A percentile compares a stretch with the other conserved stretches of the same genome.
Conservation (phyloP, 2,113 vertebrate species). For the Todiramphus saurophagus region DNA sequence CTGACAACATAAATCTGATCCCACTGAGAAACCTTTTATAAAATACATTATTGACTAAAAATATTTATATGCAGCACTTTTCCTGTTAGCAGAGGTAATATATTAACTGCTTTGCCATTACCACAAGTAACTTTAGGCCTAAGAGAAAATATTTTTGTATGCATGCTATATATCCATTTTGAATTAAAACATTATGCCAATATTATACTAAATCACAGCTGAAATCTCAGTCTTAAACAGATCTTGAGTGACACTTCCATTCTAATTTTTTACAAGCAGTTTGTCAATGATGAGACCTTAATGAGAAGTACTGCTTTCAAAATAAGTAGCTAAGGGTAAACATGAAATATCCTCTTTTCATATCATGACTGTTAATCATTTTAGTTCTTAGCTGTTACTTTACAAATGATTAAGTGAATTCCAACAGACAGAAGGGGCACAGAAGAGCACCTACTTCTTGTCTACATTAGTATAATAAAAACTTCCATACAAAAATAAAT, state of each 20-base stretch:
- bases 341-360: background rate
- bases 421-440: background rate
- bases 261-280: background rate
- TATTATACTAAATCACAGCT: slow-evolving; percentile 26
- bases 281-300: background rate
- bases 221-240: slow-evolving; percentile 18
- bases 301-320: background rate
- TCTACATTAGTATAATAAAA: background rate
- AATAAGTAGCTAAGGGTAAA: background rate
- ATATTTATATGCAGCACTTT: slow-evolving; percentile 74
- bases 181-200: slow-evolving; percentile 49
- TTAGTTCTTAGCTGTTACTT: background rate
- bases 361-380: background rate
- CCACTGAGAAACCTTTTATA: slow-evolving; percentile 59
- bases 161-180: slow-evolving; percentile 31
- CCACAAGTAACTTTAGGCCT: slow-evolving; percentile 10
- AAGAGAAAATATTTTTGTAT: slow-evolving; percentile 38
- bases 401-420: background rate
- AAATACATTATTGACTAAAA: slow-evolving; percentile 73
- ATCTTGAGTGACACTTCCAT: slow-evolving; percentile 28
- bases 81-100: slow-evolving; percentile 72
- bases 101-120: slow-evolving; percentile 59
- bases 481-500: background rate
- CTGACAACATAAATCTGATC: slow-evolving; percentile 72
- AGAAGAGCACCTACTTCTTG: background rate